Base-by-base conservation (phyloP, 2,888 invertebrate species). In the Molorchus minor region DNA sequence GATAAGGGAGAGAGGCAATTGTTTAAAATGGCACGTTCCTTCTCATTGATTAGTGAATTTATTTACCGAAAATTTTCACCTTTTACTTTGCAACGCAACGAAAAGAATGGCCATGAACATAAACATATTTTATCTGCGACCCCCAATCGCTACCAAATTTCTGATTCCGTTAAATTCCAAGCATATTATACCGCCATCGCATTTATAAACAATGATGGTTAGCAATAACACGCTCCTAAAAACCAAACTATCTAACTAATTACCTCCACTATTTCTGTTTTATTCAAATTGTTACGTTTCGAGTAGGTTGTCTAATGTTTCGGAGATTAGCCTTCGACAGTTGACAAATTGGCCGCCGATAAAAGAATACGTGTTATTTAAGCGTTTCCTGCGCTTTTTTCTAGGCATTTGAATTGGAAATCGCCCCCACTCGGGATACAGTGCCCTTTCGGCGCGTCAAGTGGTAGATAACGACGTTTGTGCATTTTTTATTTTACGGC, bases 361-460 rank as follows among this genome's bases (percentile, higher is more conserved):
- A 12, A 43, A 46, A 46, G 20, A 46, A 46, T 46, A 33, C n/a
- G n/a, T 33, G 33, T 46, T 46, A 35, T 46, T 46, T 33, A 12
- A 30, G 46, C 33, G 33, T 17, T 16, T 30, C 25, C 46, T 13
- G 30, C 33, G 46, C 46, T 8, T 38, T 36, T 38, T 38, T 38
- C 46, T n/a, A n/a, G n/a, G n/a, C n/a, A 46, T 46, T 46, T 46
- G 46, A 46, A 46, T 33, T 46, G 46, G 46, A 46, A 46, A 46
- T 46, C 16, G 12, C 46, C 10, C 16, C 8, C 15, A 16, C 8
- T 38, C 17, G 12, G 15, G 35, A 13, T 15, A 35, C 35, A 12
- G 35, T 15, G 12, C 35, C 35, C 13, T 35, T 12, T 35, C 2
- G 1, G 35, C 3, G 35, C 4, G 13, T 7, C 13, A 35, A 35